Evolutionary conservation across 2,888 invertebrate species (phyloP).

Genomic region (Vandiemenella viatica): DNA sequence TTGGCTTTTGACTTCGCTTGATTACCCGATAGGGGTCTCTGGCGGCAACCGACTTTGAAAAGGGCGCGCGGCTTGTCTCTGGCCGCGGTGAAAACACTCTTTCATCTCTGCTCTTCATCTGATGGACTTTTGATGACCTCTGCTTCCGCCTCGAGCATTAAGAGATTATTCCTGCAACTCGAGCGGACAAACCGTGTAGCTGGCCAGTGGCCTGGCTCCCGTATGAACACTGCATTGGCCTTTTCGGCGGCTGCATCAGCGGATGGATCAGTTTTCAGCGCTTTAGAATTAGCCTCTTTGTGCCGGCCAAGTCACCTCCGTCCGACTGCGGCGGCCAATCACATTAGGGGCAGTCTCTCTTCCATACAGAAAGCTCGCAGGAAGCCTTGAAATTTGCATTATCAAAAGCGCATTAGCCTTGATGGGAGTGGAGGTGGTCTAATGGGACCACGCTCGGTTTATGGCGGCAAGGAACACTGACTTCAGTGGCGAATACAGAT

Average conservation of each 20-base stretch:
- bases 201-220: not conserved
- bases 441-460: no score
- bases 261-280: conserved; percentile 19
- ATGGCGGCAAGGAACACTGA: no score
- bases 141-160: conserved; percentile 9
- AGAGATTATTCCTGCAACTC: conserved; percentile 7
- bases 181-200: not conserved
- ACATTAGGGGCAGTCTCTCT: no score
- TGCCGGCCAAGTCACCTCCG: not conserved
- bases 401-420: no score
- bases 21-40: no score
- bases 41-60: no score
- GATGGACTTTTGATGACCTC: conserved; percentile 10
- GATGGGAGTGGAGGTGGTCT: no score
- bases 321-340: not conserved
- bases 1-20: no score
- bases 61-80: no score
- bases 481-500: no score
- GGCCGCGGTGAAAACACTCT: not conserved
- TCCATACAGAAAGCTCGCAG: no score
- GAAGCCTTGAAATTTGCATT: no score
- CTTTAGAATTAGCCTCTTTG: conserved; percentile 1
- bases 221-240: conserved; percentile 10
- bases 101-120: conserved; percentile 1
- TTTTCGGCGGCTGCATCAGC: conserved; percentile 26